Base-by-base conservation (phyloP, 2,888 invertebrate genomes). In the Antheraea assamensis region DNA sequence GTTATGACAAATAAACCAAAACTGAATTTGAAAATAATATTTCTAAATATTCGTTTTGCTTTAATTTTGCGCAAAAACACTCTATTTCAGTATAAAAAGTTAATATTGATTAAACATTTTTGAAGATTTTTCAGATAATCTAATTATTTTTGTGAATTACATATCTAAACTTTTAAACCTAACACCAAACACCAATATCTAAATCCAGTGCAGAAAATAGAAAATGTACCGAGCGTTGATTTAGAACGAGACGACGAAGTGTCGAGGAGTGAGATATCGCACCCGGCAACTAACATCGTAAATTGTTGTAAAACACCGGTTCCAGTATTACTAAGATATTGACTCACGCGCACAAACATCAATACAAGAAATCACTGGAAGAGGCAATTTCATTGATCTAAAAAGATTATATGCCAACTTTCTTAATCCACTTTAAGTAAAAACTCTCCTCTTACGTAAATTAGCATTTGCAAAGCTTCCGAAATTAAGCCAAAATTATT, bases 261-360 rank as follows among this genome's bases (percentile, higher is more conserved):
- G 61, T 64, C 7, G 61, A 64, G 61, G 21, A 64, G 61, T 64
- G 61, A 64, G 61, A 64, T 30, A 64, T 64, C 61, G 30, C 61
- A 64, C 61, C 61, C 30, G 17, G 15, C 61, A 4, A 30, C 61
- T 64, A 30, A 64, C 61, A 64, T 64, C 61, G 61, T 64, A 64
- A 64, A 64, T 64, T 64, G 61, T 64, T 64, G 61, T 64, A 64
- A 64, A 64, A 64, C 61, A 19, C 61, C 61, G 61, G 61, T 64
- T 64, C 30, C 61, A 64, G 61, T 64, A 64, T 64, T 30, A 27
- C 61, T 17, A 27, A 64, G 61, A 64, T 30, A 64, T 64, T 27
- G 30, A 30, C 61, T 64, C 61, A 64, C 30, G 61, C 15, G 61
- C 61, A 27, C 24, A 27, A 17, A 64, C 17, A 61, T 10, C 61